Percentiles rank a stretch among this genome's conserved stretches.
These are phyloP conservation scores for Paralichthys olivaceus DNA, from an alignment of 2,113 vertebrate genomes.

Conservation along the genomic window DNA sequence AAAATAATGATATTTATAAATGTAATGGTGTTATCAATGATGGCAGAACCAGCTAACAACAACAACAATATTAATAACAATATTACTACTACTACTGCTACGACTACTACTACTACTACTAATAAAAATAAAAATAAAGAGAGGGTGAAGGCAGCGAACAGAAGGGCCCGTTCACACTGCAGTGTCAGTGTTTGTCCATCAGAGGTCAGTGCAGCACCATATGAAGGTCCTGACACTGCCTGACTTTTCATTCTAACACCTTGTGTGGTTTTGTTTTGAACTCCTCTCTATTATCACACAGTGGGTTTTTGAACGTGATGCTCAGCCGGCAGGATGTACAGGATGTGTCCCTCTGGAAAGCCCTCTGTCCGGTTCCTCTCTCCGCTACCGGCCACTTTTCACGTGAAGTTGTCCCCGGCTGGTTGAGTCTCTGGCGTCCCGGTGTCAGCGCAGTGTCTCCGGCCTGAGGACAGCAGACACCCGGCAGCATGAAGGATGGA, in stretches of 20 bases:
- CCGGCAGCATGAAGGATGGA: neutral
- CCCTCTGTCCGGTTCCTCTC: neutral
- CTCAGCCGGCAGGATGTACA: neutral
- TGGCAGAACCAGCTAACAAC: too few species aligned
- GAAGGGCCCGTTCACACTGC: neutral
- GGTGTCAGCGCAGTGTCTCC: neutral
- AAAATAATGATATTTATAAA: too few species aligned
- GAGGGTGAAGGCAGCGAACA: too few species aligned
- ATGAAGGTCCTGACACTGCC: too few species aligned
- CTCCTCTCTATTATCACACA: neutral
- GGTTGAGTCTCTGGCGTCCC: neutral
- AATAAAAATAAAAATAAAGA: too few species aligned
- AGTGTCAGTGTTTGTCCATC: constrained; percentile 16
- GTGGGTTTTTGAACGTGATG: neutral
- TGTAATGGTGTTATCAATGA: too few species aligned
- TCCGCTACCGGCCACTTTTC: too few species aligned
- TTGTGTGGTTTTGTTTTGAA: neutral
- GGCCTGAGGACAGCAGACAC: neutral
- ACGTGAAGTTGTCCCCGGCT: neutral
- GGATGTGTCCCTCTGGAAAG: neutral
- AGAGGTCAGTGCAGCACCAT: constrained; percentile 64
- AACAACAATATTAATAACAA: too few species aligned
- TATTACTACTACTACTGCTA: too few species aligned
- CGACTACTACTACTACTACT: too few species aligned
- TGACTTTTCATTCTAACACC: neutral